Percentiles rank a stretch among this genome's conserved stretches.
phyloP scores from a whole-genome alignment of 2,113 vertebrate species.

The Suricata suricatta region DNA sequence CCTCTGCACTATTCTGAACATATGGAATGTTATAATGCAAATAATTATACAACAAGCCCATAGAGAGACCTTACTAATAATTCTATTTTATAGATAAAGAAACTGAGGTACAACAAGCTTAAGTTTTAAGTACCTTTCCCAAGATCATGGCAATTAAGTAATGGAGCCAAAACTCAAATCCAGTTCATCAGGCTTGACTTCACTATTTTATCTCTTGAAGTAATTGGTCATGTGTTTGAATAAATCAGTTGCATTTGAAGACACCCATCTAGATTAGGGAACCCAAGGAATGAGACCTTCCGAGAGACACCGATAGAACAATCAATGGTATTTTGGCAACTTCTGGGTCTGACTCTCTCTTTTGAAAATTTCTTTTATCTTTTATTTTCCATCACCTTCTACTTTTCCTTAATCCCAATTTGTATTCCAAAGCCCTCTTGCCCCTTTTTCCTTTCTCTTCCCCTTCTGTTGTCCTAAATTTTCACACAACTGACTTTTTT shows the following conservation, averaged over 20 bases:
- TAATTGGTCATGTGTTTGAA: background rate
- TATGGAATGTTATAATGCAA: background rate
- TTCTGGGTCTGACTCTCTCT: background rate
- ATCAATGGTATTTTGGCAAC: background rate
- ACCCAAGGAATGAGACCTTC: background rate
- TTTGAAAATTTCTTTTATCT: background rate
- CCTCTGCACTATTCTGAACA: background rate
- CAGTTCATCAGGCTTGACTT: background rate
- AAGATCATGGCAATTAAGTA: background rate
- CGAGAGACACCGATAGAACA: background rate
- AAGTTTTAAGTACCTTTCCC: background rate
- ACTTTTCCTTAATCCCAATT: background rate
- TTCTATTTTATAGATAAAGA: background rate
- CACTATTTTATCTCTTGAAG: background rate
- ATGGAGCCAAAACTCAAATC: background rate
- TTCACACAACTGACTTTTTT: background rate
- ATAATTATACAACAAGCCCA: background rate
- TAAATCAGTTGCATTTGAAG: background rate
- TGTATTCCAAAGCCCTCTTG: background rate
- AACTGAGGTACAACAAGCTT: background rate
- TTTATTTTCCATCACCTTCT: background rate
- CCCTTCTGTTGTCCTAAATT: background rate
- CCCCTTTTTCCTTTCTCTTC: background rate
- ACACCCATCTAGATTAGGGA: background rate
- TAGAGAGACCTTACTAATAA: background rate